Percentiles rank a stretch among this genome's conserved stretches.
phyloP scores from a whole-genome alignment of 2,797 vertebrate species.

The Arctocebus calabarensis region DNA sequence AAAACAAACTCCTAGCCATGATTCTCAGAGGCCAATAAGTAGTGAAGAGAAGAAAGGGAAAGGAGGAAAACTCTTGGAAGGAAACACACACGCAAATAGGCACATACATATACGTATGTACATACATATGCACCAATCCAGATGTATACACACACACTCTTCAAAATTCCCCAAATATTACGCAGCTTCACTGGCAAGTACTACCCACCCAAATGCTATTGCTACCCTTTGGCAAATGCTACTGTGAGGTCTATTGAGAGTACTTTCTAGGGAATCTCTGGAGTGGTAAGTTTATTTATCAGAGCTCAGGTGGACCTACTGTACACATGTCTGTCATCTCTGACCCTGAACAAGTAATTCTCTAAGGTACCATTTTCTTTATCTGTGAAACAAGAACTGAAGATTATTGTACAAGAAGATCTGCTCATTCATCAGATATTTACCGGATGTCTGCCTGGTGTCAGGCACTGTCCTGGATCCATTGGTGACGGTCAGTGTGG shows the following conservation, averaged over 20 bases:
- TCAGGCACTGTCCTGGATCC: background rate
- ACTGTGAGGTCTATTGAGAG: background rate
- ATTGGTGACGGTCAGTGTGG: accelerated
- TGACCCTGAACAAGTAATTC: background rate
- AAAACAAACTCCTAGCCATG: background rate
- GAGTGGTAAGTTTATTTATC: background rate
- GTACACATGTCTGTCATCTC: background rate
- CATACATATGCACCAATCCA: background rate
- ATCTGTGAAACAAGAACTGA: background rate
- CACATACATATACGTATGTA: background rate
- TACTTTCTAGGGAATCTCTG: background rate
- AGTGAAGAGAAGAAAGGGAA: background rate
- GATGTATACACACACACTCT: background rate
- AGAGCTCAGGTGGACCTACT: background rate
- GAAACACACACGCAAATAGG: background rate
- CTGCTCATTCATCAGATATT: background rate
- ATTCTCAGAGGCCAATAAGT: background rate
- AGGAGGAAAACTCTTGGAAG: background rate
- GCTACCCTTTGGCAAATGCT: background rate
- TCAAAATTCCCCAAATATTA: background rate
- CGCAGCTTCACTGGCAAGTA: background rate
- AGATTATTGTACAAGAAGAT: background rate
- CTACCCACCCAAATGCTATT: background rate
- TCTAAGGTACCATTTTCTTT: background rate
- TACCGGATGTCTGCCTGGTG: accelerated